Evolutionary conservation across 2,797 vertebrate genomes (phyloP).

Genomic region (Enteromius mattozi): DNA sequence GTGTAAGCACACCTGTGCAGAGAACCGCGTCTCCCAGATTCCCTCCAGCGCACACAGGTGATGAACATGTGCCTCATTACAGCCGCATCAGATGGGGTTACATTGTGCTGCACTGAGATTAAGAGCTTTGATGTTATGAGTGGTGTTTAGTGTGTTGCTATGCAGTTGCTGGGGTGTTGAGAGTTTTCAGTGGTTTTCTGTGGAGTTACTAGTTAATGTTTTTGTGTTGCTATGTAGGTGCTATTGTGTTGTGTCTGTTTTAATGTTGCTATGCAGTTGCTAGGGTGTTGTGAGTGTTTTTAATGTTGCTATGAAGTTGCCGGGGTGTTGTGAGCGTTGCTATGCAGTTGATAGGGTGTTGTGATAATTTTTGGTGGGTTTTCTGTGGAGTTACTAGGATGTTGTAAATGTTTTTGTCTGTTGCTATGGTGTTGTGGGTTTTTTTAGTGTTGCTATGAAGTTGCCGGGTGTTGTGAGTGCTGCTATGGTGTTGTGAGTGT

Average conservation of each 20-base stretch:
- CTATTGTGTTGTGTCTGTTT: not conserved
- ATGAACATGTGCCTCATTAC: conserved; percentile 43
- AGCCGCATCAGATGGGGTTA: conserved; percentile 59
- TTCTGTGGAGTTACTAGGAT: too few species aligned
- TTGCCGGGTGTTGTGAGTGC: too few species aligned
- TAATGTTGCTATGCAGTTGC: not conserved
- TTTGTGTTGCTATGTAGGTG: not conserved
- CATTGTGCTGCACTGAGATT: not conserved
- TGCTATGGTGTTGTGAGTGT: too few species aligned
- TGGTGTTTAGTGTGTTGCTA: not conserved
- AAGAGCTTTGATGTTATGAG: not conserved
- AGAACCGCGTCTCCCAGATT: not conserved
- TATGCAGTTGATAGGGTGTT: too few species aligned
- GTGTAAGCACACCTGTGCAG: conserved; percentile 73
- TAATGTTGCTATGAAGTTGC: too few species aligned
- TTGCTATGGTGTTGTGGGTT: too few species aligned
- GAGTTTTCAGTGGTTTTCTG: not conserved
- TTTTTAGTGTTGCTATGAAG: too few species aligned
- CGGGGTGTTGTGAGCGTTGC: too few species aligned
- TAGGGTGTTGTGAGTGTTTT: too few species aligned
- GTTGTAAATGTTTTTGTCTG: too few species aligned
- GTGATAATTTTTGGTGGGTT: too few species aligned
- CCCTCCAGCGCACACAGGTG: conserved; percentile 11
- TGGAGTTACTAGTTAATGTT: not conserved
- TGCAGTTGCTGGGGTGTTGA: not conserved